phyloP scores from a whole-genome alignment of 2,888 invertebrate genomes.

The Cordilura impudica region DNA sequence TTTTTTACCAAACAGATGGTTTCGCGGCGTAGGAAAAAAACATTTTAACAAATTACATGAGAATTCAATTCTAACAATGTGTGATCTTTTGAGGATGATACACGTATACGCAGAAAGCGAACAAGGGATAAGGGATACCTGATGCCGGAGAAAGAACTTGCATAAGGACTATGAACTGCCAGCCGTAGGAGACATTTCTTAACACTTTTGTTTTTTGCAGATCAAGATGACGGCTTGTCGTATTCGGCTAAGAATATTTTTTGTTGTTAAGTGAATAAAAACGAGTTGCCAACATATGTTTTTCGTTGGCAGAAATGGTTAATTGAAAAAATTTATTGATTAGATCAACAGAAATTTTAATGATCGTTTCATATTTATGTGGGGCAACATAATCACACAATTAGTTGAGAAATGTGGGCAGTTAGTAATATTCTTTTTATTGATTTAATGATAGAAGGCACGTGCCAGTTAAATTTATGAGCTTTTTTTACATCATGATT shows the following conservation, averaged over 20 bases:
- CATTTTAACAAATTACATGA: conserved; percentile 62
- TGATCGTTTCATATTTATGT: conserved; percentile 61
- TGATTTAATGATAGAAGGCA: conserved; percentile 59
- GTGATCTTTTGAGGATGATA: conserved; percentile 34
- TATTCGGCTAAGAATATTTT: background rate
- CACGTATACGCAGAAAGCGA: background rate
- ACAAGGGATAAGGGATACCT: background rate
- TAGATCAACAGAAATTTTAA: conserved; percentile 67
- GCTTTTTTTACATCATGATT: conserved; percentile 29
- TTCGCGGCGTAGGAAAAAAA: conserved; percentile 18
- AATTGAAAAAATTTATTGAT: conserved; percentile 69
- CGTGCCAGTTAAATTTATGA: conserved; percentile 55
- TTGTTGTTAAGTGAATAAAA: conserved; percentile 22
- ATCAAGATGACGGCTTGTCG: too few species aligned
- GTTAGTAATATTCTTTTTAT: conserved; percentile 15
- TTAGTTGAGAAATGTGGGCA: conserved; percentile 24
- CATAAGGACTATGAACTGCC: conserved; percentile 29
- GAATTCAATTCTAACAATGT: conserved; percentile 61
- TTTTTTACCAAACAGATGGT: conserved; percentile 65
- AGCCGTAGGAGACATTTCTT: conserved; percentile 67
- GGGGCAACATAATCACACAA: conserved; percentile 50
- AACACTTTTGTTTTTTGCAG: conserved; percentile 51
- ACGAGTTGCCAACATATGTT: conserved; percentile 32
- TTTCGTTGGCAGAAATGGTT: conserved; percentile 54
- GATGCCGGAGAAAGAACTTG: conserved; percentile 8